Conservation (phyloP, 2,888 invertebrate genomes). For the Hedychridium roseum region DNA sequence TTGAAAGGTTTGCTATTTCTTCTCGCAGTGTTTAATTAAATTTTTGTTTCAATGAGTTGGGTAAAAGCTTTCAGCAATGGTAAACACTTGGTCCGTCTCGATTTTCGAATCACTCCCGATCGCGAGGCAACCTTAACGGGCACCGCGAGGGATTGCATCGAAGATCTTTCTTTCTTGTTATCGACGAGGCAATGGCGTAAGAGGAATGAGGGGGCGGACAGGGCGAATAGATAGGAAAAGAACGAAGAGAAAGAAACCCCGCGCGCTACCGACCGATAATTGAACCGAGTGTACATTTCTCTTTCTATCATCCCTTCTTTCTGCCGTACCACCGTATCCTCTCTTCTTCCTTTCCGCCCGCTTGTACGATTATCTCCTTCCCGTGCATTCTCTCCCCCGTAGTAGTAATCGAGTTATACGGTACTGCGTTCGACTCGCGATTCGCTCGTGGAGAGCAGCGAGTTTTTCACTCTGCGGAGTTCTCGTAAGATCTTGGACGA, state of each 20-base stretch:
- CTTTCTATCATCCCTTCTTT: slow-evolving; percentile 19
- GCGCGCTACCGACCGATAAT: slow-evolving; percentile 47
- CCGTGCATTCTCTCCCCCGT: slow-evolving; percentile 8
- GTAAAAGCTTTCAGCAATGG: too few relatives aligned
- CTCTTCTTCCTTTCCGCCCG: slow-evolving; percentile 6
- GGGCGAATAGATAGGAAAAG: slow-evolving; percentile 2
- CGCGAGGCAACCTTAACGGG: slow-evolving; percentile 14
- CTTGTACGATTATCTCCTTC: slow-evolving; percentile 6
- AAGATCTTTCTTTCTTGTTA: slow-evolving; percentile 23
- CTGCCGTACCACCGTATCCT: slow-evolving; percentile 9
- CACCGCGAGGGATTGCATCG: slow-evolving; percentile 17
- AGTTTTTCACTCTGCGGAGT: slow-evolving; percentile 36
- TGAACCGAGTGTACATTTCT: slow-evolving; percentile 47
- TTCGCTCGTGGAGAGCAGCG: slow-evolving; percentile 43
- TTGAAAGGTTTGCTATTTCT: too few relatives aligned
- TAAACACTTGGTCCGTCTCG: too few relatives aligned
- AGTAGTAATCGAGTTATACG: slow-evolving; percentile 51
- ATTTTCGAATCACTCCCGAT: slow-evolving; percentile 2
- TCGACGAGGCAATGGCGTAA: slow-evolving; percentile 16
- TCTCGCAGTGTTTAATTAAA: too few relatives aligned
- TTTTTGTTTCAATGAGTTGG: too few relatives aligned
- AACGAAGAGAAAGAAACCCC: slow-evolving; percentile 27
- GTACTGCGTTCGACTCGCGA: slow-evolving; percentile 45
- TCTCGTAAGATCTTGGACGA: slow-evolving; percentile 27
- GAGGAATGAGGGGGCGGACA: slow-evolving; percentile 7